Conservation (phyloP, 2,113 vertebrate genomes). For the Nothocercus nigrocapillus region DNA sequence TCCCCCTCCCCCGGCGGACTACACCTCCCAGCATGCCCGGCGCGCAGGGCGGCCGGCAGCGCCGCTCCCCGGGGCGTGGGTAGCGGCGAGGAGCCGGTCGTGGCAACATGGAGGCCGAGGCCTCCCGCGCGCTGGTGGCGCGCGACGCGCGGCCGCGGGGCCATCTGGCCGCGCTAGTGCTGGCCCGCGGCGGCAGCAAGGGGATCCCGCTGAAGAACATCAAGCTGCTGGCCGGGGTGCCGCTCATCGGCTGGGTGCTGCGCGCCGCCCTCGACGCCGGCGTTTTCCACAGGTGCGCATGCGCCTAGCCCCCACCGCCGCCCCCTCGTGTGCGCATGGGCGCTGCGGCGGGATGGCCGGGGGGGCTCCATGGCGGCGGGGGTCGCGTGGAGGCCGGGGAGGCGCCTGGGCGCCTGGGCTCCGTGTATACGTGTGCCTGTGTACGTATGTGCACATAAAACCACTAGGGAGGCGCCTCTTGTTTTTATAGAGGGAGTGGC, state of each 20-base stretch:
- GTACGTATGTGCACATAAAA: too few relatives aligned
- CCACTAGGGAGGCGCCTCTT: too few relatives aligned
- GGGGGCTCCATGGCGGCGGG: too few relatives aligned
- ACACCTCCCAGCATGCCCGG: background rate
- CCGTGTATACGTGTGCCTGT: too few relatives aligned
- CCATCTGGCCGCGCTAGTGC: slow-evolving; percentile 81
- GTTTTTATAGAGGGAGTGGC: too few relatives aligned
- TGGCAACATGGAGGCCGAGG: slow-evolving; percentile 60
- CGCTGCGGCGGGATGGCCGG: background rate
- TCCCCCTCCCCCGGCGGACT: background rate
- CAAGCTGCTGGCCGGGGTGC: slow-evolving; percentile 84
- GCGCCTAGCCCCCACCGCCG: background rate
- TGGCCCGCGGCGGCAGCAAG: slow-evolving; percentile 90
- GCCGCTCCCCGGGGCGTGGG: too few relatives aligned
- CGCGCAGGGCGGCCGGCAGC: too few relatives aligned
- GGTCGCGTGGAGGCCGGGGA: too few relatives aligned
- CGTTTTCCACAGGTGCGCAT: slow-evolving; percentile 85
- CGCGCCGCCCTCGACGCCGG: slow-evolving; percentile 81
- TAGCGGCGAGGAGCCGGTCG: background rate
- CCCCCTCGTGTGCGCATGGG: background rate
- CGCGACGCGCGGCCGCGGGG: slow-evolving; percentile 16
- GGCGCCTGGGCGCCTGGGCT: too few relatives aligned
- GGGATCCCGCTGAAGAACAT: slow-evolving; percentile 91
- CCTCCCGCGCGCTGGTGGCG: slow-evolving; percentile 16
- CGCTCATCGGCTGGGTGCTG: slow-evolving; percentile 88